Conservation (phyloP, 2,797 vertebrate species). For the Nannoperca obscura region DNA sequence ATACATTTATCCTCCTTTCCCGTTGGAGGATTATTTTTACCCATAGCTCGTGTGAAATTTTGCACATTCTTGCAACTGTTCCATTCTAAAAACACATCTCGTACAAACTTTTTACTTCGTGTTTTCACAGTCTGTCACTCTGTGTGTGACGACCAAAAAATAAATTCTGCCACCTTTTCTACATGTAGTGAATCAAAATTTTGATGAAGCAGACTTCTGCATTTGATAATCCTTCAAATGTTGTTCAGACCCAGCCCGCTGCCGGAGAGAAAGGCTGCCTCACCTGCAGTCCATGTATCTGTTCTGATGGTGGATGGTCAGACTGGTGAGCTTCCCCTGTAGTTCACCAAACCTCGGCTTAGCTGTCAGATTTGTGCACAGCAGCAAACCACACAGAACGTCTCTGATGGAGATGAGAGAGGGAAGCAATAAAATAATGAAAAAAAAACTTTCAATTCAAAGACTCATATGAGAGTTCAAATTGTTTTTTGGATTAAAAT, state of each 20-base stretch:
- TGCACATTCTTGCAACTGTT: no score
- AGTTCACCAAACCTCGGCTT: slow-evolving; percentile 91
- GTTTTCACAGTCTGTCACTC: background rate
- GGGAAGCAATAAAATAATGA: background rate
- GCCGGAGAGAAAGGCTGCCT: slow-evolving; percentile 10
- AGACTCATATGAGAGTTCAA: background rate
- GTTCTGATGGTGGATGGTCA: slow-evolving; percentile 96
- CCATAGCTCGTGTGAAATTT: no score
- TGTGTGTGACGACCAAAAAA: background rate
- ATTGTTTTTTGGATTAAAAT: background rate
- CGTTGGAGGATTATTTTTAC: background rate
- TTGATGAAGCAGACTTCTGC: background rate
- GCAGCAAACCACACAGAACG: slow-evolving; percentile 94
- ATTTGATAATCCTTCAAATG: background rate
- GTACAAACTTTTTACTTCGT: no score
- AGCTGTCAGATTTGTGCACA: slow-evolving; percentile 92
- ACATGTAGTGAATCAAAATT: background rate
- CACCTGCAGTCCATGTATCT: slow-evolving; percentile 97
- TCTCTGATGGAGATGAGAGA: slow-evolving; percentile 83
- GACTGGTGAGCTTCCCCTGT: slow-evolving; percentile 91
- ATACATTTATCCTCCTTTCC: no score
- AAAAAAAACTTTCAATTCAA: background rate
- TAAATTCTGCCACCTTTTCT: background rate
- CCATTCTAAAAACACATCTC: no score
- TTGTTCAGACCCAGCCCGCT: background rate